A percentile compares a stretch with the other conserved stretches of the same genome.
Evolutionary conservation across 1,140 invertebrate species (phyloP).

Genomic region (Drosophila lini): DNA sequence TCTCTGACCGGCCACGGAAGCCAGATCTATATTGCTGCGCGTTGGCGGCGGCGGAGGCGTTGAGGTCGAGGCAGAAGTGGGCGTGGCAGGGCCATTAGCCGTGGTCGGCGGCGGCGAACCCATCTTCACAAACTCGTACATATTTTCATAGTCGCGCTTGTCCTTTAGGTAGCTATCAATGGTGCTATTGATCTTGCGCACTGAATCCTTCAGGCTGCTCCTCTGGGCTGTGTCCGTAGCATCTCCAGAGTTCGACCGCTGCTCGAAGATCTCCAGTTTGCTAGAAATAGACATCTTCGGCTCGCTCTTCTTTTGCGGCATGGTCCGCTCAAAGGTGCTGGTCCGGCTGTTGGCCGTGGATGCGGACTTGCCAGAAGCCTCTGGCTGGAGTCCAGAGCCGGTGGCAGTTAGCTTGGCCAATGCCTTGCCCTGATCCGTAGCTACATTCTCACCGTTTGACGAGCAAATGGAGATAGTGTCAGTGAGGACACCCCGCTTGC

Average conservation of each 20-base stretch:
- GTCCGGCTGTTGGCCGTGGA: constrained; percentile 61
- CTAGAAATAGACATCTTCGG: constrained; percentile 74
- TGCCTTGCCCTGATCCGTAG: constrained; percentile 57
- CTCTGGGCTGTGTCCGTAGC: constrained; percentile 55
- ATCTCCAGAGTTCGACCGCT: constrained; percentile 39
- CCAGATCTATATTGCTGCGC: constrained; percentile 68
- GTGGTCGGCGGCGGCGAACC: constrained; percentile 26
- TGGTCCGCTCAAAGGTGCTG: constrained; percentile 69
- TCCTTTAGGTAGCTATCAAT: constrained; percentile 84
- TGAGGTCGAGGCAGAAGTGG: constrained; percentile 30
- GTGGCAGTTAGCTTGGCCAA: constrained; percentile 12
- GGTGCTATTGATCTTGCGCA: constrained; percentile 83
- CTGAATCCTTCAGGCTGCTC: constrained; percentile 82
- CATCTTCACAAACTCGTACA: constrained; percentile 83
- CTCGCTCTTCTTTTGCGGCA: constrained; percentile 66
- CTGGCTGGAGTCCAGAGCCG: constrained; percentile 29
- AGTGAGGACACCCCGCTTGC: constrained; percentile 82
- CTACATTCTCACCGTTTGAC: constrained; percentile 84
- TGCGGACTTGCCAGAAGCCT: constrained; percentile 27
- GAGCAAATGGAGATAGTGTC: constrained; percentile 85
- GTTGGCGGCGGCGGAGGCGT: constrained; percentile 70
- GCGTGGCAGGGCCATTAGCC: constrained; percentile 23
- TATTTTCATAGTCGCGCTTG: constrained; percentile 81
- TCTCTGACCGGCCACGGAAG: constrained; percentile 57
- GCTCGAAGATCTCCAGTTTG: constrained; percentile 82